Evolutionary conservation across 2,113 vertebrate genomes (phyloP).

Genomic region (Empidonax alnorum): DNA sequence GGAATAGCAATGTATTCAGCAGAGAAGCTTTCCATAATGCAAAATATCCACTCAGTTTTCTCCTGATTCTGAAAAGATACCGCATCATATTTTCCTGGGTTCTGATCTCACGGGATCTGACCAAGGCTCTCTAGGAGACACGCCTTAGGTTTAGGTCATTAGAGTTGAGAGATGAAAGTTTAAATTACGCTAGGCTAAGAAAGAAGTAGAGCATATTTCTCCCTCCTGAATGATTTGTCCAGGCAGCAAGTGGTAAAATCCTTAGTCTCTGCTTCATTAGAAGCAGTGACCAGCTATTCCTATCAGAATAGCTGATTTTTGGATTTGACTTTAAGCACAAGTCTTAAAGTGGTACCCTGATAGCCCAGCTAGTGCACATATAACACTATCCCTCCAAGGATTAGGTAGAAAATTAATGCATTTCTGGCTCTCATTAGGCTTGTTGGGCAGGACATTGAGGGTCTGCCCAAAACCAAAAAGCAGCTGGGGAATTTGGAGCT

Average conservation of each 20-base stretch:
- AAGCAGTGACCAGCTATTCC: not conserved
- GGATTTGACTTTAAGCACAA: not conserved
- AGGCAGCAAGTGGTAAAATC: not conserved
- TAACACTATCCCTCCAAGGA: not conserved
- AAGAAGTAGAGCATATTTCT: not conserved
- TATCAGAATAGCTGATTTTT: not conserved
- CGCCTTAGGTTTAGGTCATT: not conserved
- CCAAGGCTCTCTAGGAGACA: not conserved
- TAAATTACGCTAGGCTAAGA: not conserved
- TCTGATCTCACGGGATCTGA: not conserved
- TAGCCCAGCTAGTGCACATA: not conserved
- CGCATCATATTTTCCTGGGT: not conserved
- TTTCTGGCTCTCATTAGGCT: not conserved
- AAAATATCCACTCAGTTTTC: not conserved
- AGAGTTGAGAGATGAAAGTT: not conserved
- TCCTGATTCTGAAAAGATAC: not conserved
- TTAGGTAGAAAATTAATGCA: not conserved
- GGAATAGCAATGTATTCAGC: not conserved
- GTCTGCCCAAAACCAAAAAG: not conserved
- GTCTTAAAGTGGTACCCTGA: not conserved
- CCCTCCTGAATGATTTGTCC: not conserved
- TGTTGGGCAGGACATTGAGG: not conserved
- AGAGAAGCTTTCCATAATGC: not conserved
- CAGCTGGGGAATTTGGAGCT: not conserved
- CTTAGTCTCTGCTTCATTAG: not conserved